Conservation (phyloP, 2,888 invertebrate genomes). For the Sericinus montela region DNA sequence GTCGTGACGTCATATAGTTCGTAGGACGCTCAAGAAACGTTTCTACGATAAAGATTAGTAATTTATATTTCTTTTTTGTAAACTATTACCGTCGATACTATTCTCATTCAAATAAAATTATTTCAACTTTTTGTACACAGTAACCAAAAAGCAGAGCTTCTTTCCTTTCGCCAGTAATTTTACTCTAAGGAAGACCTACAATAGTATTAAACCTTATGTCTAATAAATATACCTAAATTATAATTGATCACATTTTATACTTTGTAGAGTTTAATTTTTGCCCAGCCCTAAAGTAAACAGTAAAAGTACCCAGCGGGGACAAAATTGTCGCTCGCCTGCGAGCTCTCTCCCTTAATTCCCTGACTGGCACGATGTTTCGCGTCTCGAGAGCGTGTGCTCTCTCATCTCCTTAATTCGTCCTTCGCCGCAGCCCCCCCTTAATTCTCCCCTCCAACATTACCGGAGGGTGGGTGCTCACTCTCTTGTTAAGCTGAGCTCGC, state of each 20-base stretch:
- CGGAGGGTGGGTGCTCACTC: constrained; percentile 58
- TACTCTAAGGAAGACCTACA: too few species aligned
- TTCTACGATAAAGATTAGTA: not conserved
- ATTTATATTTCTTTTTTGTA: too few species aligned
- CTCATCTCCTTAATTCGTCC: constrained; percentile 80
- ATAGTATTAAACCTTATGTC: too few species aligned
- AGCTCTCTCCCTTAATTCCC: constrained; percentile 58
- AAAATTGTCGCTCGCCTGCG: constrained; percentile 12
- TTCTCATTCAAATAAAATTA: too few species aligned
- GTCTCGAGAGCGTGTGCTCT: constrained; percentile 77
- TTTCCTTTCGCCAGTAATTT: too few species aligned
- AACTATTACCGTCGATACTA: too few species aligned
- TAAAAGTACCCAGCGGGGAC: constrained; percentile 6
- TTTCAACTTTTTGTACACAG: too few species aligned
- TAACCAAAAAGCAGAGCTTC: too few species aligned
- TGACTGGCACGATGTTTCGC: constrained; percentile 63
- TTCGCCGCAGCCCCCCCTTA: constrained; percentile 76
- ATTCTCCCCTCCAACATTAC: constrained; percentile 63
- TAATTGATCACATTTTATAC: too few species aligned
- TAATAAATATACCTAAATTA: too few species aligned
- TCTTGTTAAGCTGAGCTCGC: constrained; percentile 73
- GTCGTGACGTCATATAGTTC: constrained; percentile 57
- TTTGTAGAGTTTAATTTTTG: not conserved
- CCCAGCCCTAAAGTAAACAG: not conserved
- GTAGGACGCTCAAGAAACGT: constrained; percentile 30